Base-by-base conservation (phyloP, 2,113 vertebrate genomes). In the Myanophis thanlyinensis region DNA sequence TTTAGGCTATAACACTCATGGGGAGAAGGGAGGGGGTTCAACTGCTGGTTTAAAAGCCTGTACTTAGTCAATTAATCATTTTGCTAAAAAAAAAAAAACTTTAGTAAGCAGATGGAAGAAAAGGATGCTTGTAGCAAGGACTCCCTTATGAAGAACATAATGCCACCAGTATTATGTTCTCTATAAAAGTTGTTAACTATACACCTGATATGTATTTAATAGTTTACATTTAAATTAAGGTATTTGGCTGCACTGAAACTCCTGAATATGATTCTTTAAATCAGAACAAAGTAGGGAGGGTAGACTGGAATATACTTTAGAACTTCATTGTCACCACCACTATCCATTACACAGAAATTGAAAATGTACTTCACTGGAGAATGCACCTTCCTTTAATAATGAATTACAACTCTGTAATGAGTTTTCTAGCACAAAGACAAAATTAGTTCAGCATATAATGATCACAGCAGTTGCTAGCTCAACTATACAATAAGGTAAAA, bases 371-470 rank as follows among this genome's bases (percentile, higher is more conserved):
- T 53, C 67, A 10, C 87, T 94, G 47, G 54, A 30, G 91, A 35
- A 95, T 89, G 91, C 67, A 62, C 90, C 35, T 5, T 1, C 54
- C 94, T 48, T 94, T 96, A 91, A 90, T 85, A 92, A 95, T 96
- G 95, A 94, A 95, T 97, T 96, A 94, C 25, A 92, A 46, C 67
- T 89, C 73, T 46, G 0, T 95, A 85, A 95, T 4, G 9, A 91
- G 54, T 90, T 87, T 89, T 95, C 46, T 93, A 94, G 91, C 90
- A 94, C 91, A 93, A 95, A 96, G 95, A 88, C 94, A 89, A 95
- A 96, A 93, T 93, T 49, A 95, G 90, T 93, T 94, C 92, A 94
- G 96, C 22, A 88, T 92, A 2, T 8, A 89, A 90, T 89, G 89
- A 91, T 93, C 22, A 5, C 92, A 94, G 94, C 94, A 94, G 92